These are phyloP conservation scores for Endomychus coccineus DNA, from an alignment of 2,888 invertebrate species.

Conservation along the genomic window DNA sequence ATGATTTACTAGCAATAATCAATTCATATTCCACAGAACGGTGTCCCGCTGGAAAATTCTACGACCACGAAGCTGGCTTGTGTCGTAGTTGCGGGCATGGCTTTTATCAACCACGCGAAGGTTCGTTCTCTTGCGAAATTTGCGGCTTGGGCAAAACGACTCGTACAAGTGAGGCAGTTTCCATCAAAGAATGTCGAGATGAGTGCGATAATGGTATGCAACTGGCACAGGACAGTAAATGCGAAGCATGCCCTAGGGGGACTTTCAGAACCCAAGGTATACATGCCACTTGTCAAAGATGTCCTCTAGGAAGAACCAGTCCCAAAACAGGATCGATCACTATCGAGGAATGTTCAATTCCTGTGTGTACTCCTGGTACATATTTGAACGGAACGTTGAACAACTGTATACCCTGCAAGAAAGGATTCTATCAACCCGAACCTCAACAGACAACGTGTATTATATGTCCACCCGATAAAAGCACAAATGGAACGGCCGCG, in stretches of 20 bases:
- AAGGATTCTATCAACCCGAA: slow-evolving; percentile 85
- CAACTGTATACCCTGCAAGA: slow-evolving; percentile 78
- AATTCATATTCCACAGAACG: no score
- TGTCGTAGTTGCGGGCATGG: slow-evolving; percentile 92
- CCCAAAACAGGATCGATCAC: slow-evolving; percentile 75
- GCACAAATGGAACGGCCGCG: slow-evolving; percentile 75
- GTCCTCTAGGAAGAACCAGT: slow-evolving; percentile 86
- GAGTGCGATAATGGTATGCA: slow-evolving; percentile 85
- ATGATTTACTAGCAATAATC: no score
- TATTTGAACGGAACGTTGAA: slow-evolving; percentile 82
- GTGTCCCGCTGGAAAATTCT: slow-evolving; percentile 90
- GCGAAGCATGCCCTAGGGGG: slow-evolving; percentile 83
- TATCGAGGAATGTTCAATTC: slow-evolving; percentile 86
- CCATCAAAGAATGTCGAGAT: slow-evolving; percentile 79
- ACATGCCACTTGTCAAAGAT: slow-evolving; percentile 79
- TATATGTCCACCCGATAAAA: slow-evolving; percentile 83
- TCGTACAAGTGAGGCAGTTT: slow-evolving; percentile 80
- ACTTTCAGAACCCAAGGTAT: slow-evolving; percentile 68
- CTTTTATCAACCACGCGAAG: slow-evolving; percentile 85
- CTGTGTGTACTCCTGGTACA: slow-evolving; percentile 76
- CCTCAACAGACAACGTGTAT: slow-evolving; percentile 81
- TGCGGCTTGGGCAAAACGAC: slow-evolving; percentile 92
- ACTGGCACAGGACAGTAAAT: slow-evolving; percentile 78
- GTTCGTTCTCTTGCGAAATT: slow-evolving; percentile 79
- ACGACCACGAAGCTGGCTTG: slow-evolving; percentile 79